Percentiles rank a stretch among this genome's conserved stretches.
phyloP scores from a whole-genome alignment of 2,888 invertebrate genomes.

The Danaus chrysippus region DNA sequence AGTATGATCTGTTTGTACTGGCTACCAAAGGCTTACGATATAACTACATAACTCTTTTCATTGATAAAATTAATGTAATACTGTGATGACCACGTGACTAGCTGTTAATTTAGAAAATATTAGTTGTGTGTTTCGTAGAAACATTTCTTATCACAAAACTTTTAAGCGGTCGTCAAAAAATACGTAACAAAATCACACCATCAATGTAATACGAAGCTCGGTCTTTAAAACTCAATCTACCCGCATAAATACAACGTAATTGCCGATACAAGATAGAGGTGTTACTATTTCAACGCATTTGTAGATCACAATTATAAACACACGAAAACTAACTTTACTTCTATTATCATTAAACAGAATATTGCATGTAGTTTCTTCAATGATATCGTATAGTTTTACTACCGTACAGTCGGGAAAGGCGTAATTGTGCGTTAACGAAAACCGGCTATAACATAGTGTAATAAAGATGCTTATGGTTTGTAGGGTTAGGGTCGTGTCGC shows the following conservation, averaged over 20 bases:
- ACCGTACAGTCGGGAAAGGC: conserved; percentile 17
- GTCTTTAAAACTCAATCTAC: conserved; percentile 36
- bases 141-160: no score
- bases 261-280: conserved; percentile 40
- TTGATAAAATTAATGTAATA: no score
- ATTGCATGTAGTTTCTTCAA: conserved; percentile 11
- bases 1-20: neutral
- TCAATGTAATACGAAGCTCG: conserved; percentile 5
- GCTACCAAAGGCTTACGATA: conserved; percentile 6
- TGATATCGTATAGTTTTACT: conserved; percentile 23
- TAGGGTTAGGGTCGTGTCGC: conserved; percentile 15
- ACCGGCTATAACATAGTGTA: conserved; percentile 20
- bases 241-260: conserved; percentile 35
- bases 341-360: conserved; percentile 9
- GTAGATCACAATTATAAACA: conserved; percentile 14
- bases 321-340: conserved; percentile 10
- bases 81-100: no score
- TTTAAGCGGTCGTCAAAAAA: neutral
- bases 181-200: conserved; percentile 6
- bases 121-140: no score
- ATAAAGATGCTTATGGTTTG: conserved; percentile 26
- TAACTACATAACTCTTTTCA: no score
- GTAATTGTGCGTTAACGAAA: conserved; percentile 23
- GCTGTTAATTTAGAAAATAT: no score
- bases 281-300: conserved; percentile 34